Conservation (phyloP, 2,797 vertebrate species). For the Gambelia wislizenii region DNA sequence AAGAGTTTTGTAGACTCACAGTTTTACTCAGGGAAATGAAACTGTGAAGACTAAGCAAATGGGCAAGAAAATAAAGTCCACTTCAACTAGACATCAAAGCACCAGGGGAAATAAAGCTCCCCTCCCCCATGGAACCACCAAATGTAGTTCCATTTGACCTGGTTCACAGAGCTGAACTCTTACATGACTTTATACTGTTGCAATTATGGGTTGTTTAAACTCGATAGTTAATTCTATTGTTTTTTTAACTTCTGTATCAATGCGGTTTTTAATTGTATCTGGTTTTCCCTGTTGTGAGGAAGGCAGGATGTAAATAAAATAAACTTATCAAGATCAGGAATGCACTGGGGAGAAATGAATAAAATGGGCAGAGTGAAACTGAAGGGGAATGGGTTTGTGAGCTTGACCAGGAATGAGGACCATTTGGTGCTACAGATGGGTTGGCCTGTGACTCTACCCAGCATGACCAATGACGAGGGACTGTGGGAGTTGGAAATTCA, state of each 20-base stretch:
- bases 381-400: background rate
- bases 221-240: too few relatives aligned
- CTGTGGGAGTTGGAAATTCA: background rate
- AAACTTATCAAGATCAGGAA: too few relatives aligned
- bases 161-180: background rate
- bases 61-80: background rate
- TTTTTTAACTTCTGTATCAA: too few relatives aligned
- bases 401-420: background rate
- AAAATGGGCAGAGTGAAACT: background rate
- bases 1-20: background rate
- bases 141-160: background rate
- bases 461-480: background rate
- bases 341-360: background rate
- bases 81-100: background rate
- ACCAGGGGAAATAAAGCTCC: background rate
- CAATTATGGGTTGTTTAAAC: too few relatives aligned
- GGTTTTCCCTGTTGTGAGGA: too few relatives aligned
- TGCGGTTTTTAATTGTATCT: too few relatives aligned
- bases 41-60: background rate
- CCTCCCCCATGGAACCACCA: too few relatives aligned
- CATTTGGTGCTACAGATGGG: background rate
- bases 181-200: too few relatives aligned
- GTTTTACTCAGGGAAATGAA: slow-evolving; percentile 4
- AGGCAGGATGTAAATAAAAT: too few relatives aligned
- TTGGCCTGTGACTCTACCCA: background rate